Base-by-base conservation (phyloP, 2,888 invertebrate species). In the Gymnocheta viridis region DNA sequence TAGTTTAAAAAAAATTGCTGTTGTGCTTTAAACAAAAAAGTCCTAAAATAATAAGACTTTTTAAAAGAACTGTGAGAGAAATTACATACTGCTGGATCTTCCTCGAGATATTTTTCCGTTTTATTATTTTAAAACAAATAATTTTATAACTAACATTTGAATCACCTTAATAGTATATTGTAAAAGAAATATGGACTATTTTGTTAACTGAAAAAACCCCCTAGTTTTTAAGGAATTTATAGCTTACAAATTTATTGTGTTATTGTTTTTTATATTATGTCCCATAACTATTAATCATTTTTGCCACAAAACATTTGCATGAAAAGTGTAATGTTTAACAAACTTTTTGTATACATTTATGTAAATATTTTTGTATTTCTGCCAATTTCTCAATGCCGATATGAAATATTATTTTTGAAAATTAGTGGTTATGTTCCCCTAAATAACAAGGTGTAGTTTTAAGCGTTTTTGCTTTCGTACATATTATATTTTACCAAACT, bases 371-470 rank as follows among this genome's bases (percentile, higher is more conserved):
- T 29, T 49, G 29, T 19, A n/a, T 19, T 4, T 54, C 29, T 22
- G 24, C 5, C 22, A 12, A n/a, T 38, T 58, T 29, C n/a, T 54
- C 41, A 44, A 24, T 73, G 49, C 22, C 60, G 62, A 67, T 82
- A 73, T 69, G 73, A 82, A 69, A 62, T 78, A 69, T 82, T 73
- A 73, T 69, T 72, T 60, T 60, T 49, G 54, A 29, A 64, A 70
- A 44, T 67, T 76, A 47, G 69, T 41, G 62, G 51, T 62, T 51
- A 14, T 51, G 60, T 49, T 67, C 27, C 12, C 12, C n/a, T 47
- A 17, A 38, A 67, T 35, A 77, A 69, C 32, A 60, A 69, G 27
- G 29, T 54, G 19, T 69, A 51, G n/a, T 41, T 47, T 17, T 24
- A 17, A 12, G 17, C 24, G 41, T 17, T 17, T 54, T 62, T 44